Percentiles rank a stretch among this genome's conserved stretches.
phyloP scores from a whole-genome alignment of 2,113 vertebrate species.

The Triplophysa rosa region DNA sequence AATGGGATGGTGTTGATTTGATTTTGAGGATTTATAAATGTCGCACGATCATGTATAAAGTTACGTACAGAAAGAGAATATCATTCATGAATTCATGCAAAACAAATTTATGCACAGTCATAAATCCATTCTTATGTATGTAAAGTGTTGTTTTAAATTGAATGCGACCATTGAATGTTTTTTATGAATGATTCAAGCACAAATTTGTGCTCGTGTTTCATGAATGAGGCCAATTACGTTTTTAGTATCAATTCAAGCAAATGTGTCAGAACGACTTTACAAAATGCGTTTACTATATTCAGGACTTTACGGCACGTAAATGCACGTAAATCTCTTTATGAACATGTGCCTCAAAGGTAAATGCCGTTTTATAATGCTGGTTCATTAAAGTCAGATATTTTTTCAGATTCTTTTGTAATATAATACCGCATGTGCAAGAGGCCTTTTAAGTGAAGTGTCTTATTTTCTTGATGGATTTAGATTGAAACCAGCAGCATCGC shows the following conservation, averaged over 20 bases:
- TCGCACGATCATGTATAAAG: too few species aligned
- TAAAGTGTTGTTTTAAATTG: neutral
- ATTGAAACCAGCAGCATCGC: neutral
- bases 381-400: conserved; percentile 9
- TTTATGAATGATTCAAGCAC: neutral
- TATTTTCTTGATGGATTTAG: conserved; percentile 31
- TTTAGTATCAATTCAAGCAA: neutral
- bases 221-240: neutral
- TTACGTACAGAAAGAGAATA: too few species aligned
- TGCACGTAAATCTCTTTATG: too few species aligned
- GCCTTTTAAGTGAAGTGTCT: conserved; percentile 42
- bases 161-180: neutral
- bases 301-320: conserved; percentile 9
- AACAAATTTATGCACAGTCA: neutral
- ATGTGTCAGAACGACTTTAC: neutral
- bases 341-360: neutral
- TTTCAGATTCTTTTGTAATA: neutral
- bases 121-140: neutral
- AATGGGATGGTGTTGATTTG: neutral
- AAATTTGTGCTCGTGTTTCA: neutral
- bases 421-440: neutral
- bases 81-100: too few species aligned
- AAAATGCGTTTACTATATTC: neutral
- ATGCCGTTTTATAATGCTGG: neutral
- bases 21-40: neutral